Percentiles rank a stretch among this genome's conserved stretches.
Conservation (phyloP, 2,888 invertebrate genomes). For the Chymomyza fuscimana region DNA sequence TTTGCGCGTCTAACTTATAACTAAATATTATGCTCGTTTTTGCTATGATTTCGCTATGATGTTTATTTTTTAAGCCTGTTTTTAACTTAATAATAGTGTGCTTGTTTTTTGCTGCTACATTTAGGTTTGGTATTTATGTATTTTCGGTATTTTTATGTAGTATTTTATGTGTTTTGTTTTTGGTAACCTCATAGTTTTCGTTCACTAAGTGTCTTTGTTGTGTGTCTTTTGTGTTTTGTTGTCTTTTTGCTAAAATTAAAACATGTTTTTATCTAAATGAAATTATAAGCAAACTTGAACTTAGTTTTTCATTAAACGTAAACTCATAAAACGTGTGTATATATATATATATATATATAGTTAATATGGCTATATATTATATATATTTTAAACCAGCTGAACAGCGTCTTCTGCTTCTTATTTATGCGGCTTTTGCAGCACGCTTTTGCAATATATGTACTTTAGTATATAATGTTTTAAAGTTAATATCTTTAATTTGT, state of each 20-base stretch:
- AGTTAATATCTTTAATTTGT: constrained; percentile 29
- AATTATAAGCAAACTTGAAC: constrained; percentile 51
- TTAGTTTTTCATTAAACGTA: constrained; percentile 65
- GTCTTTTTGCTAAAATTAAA: constrained; percentile 58
- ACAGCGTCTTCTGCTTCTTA: constrained; percentile 53
- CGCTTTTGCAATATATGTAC: constrained; percentile 32
- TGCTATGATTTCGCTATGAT: constrained; percentile 1
- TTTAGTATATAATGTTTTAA: constrained; percentile 29
- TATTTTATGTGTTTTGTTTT: constrained; percentile 25
- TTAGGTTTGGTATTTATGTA: constrained; percentile 27
- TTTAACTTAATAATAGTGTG: constrained; percentile 46
- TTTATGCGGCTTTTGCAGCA: constrained; percentile 30
- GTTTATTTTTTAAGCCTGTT: constrained; percentile 18
- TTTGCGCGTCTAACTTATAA: constrained; percentile 54
- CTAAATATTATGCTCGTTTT: constrained; percentile 21
- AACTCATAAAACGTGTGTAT: constrained; percentile 49
- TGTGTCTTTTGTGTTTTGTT: constrained; percentile 48
- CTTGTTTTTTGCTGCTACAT: constrained; percentile 36
- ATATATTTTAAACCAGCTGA: constrained; percentile 53
- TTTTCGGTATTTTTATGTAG: constrained; percentile 14
- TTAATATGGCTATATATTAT: constrained; percentile 23
- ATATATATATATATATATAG: constrained; percentile 21
- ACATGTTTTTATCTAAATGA: constrained; percentile 35
- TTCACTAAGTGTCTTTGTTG: constrained; percentile 20
- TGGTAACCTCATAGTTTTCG: constrained; percentile 45